phyloP scores from a whole-genome alignment of 2,888 invertebrate species.

The Perizoma flavofasciatum region DNA sequence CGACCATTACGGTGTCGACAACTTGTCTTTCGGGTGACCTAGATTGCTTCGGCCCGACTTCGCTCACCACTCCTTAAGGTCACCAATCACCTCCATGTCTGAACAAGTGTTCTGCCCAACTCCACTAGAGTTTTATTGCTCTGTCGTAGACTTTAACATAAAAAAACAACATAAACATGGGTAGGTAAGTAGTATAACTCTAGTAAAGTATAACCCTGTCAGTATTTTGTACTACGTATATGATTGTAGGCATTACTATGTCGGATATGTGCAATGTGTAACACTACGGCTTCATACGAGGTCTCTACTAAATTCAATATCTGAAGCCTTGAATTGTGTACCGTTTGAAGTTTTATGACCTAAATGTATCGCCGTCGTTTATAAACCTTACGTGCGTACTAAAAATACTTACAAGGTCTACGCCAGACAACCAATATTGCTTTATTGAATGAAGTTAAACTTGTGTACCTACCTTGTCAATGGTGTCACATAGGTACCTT shows the following conservation, averaged over 20 bases:
- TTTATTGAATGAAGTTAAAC: no score
- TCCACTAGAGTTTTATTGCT: no score
- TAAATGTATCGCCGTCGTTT: slow-evolving; percentile 3
- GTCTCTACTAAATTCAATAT: slow-evolving; percentile 60
- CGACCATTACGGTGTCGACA: no score
- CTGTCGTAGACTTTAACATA: no score
- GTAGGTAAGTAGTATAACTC: background rate
- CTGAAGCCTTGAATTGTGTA: slow-evolving; percentile 45
- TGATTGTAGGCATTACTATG: slow-evolving; percentile 40
- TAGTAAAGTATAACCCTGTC: background rate
- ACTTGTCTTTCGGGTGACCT: no score
- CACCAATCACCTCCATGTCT: no score
- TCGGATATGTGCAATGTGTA: slow-evolving; percentile 49
- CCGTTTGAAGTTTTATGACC: slow-evolving; percentile 20
- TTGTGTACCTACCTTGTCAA: no score
- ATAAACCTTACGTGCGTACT: slow-evolving; percentile 1
- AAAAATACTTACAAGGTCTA: background rate
- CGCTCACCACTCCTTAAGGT: no score
- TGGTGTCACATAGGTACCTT: no score
- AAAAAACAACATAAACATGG: slow-evolving; percentile 1
- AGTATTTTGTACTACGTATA: slow-evolving; percentile 3
- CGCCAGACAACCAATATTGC: no score
- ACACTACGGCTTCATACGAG: slow-evolving; percentile 65
- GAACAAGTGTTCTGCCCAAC: no score
- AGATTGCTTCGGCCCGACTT: no score